Evolutionary conservation across 2,113 vertebrate genomes (phyloP).

Genomic region (Thalassarche chlororhynchos): DNA sequence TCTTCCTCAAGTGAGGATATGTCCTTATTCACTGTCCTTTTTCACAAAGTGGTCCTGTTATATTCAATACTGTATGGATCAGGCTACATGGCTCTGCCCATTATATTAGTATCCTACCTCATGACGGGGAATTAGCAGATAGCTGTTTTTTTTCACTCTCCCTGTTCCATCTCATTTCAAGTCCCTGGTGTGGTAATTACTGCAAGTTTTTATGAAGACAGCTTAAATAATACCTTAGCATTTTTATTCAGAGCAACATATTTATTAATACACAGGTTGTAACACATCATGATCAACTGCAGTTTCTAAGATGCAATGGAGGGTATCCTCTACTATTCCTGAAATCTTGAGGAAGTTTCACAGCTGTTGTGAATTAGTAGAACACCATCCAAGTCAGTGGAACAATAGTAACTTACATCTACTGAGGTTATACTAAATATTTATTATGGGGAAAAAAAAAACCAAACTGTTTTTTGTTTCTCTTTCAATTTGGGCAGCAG

Average conservation of each 20-base stretch:
- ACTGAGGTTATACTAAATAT: background rate
- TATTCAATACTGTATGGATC: background rate
- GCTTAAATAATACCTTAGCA: background rate
- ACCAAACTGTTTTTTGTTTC: background rate
- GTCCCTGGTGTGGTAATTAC: background rate
- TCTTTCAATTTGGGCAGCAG: background rate
- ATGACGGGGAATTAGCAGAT: background rate
- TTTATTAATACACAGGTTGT: background rate
- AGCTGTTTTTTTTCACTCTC: background rate
- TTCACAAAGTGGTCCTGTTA: background rate
- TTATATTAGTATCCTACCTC: background rate
- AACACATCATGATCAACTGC: background rate
- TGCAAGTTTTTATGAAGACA: background rate
- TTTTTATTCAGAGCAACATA: background rate
- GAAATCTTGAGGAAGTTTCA: background rate
- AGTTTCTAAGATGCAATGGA: background rate
- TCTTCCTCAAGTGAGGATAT: background rate
- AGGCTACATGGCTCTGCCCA: background rate
- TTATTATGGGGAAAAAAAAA: accelerated
- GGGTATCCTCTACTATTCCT: background rate
- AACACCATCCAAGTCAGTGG: background rate
- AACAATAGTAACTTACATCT: background rate
- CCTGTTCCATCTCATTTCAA: background rate
- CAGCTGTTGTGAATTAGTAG: background rate
- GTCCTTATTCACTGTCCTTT: background rate